These are phyloP conservation scores for Coracopsis vasa DNA, from an alignment of 2,113 vertebrate species.

Conservation along the genomic window DNA sequence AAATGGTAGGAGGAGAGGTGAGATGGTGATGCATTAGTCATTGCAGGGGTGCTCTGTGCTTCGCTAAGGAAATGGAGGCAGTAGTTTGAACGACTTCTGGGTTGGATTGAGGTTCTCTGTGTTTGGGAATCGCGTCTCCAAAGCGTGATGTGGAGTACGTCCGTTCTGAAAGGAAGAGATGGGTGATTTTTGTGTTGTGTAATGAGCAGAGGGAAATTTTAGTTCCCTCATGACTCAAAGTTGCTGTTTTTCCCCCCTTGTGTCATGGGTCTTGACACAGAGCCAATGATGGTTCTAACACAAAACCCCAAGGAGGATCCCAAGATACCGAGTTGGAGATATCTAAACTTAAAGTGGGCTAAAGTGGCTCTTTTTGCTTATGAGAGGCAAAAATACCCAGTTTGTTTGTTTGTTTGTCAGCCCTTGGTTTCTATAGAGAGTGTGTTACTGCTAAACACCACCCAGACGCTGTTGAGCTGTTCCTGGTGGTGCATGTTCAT, in stretches of 20 bases:
- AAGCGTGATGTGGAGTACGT: neutral
- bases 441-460: fast-evolving
- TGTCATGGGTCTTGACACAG: neutral
- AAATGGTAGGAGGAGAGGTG: neutral
- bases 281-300: neutral
- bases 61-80: fast-evolving
- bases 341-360: neutral
- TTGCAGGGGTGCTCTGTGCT: neutral
- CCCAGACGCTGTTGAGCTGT: neutral
- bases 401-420: neutral
- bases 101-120: neutral
- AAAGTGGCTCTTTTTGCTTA: neutral
- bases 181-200: neutral
- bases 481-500: neutral
- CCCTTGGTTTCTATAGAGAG: neutral
- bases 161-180: neutral
- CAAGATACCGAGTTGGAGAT: neutral
- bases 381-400: neutral
- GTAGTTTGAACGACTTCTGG: neutral
- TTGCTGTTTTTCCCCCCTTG: neutral
- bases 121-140: neutral
- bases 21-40: fast-evolving
- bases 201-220: neutral
- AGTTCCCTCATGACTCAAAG: neutral
- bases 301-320: neutral